Percentiles rank a stretch among this genome's conserved stretches.
Evolutionary conservation across 2,113 vertebrate species (phyloP).

Genomic region (Dinomys branickii): DNA sequence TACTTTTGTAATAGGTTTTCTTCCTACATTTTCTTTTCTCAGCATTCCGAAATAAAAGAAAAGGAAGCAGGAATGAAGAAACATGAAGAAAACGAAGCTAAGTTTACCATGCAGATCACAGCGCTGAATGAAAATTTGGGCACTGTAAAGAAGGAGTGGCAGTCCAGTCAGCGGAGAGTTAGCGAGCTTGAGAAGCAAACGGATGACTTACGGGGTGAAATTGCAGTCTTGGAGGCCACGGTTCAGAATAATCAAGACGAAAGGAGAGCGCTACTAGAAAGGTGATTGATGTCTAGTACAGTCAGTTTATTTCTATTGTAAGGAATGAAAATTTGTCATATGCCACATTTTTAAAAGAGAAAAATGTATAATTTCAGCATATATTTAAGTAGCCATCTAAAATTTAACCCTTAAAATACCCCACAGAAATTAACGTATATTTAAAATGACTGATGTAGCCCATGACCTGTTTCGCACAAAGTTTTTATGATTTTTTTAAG

Average conservation of each 20-base stretch:
- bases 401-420: neutral
- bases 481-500: constrained; percentile 10
- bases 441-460: constrained; percentile 44
- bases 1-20: neutral
- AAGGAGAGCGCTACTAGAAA: constrained; percentile 94
- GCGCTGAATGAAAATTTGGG: constrained; percentile 97
- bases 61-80: constrained; percentile 91
- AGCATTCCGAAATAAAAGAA: constrained; percentile 91
- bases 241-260: constrained; percentile 99
- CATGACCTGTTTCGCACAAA: neutral
- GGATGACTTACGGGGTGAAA: constrained; percentile 96
- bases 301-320: neutral
- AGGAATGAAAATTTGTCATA: neutral
- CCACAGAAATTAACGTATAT: constrained; percentile 35
- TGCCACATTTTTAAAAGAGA: neutral
- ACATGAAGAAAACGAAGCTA: constrained; percentile 92
- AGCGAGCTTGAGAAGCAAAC: constrained; percentile 97
- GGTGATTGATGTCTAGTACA: constrained; percentile 81
- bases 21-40: constrained; percentile 49
- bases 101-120: constrained; percentile 92
- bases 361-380: neutral
- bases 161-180: constrained; percentile 94
- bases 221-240: constrained; percentile 97
- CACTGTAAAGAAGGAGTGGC: constrained; percentile 97
- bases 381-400: constrained; percentile 34